phyloP scores from a whole-genome alignment of 2,113 vertebrate genomes.

The Archocentrus centrarchus region DNA sequence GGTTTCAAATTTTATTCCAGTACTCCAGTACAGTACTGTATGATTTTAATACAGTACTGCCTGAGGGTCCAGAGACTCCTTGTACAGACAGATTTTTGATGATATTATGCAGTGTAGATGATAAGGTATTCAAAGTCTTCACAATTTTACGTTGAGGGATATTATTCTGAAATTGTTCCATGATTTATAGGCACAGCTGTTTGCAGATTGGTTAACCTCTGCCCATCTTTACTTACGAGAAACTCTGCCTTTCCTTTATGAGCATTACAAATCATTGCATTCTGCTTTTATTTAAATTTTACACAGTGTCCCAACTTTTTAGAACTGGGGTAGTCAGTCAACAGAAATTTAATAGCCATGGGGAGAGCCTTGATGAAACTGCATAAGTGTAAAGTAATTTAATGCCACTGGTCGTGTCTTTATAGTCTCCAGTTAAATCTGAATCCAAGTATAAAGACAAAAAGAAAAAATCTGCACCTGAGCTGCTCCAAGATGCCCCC shows the following conservation, averaged over 20 bases:
- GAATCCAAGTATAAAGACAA: slow-evolving; percentile 63
- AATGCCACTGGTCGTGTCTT: background rate
- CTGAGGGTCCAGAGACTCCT: too few species aligned
- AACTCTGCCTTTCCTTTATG: background rate
- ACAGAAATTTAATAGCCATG: background rate
- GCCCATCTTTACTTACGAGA: background rate
- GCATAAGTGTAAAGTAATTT: background rate
- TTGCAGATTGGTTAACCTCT: background rate
- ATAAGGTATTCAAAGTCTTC: too few species aligned
- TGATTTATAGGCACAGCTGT: too few species aligned
- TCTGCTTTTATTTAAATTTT: background rate
- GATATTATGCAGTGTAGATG: too few species aligned
- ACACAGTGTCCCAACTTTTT: background rate
- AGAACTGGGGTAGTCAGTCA: background rate
- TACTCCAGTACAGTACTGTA: too few species aligned
- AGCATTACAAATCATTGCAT: background rate
- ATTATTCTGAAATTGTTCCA: too few species aligned
- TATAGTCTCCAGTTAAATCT: slow-evolving; percentile 42
- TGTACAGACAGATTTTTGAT: too few species aligned
- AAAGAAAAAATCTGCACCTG: slow-evolving; percentile 62
- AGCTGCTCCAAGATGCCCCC: slow-evolving; percentile 78
- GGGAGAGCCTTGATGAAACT: background rate
- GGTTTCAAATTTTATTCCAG: too few species aligned
- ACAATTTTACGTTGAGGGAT: too few species aligned
- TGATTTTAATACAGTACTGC: too few species aligned